These are phyloP conservation scores for Chaitophorus viminalis DNA, from an alignment of 2,888 invertebrate species.

Conservation along the genomic window DNA sequence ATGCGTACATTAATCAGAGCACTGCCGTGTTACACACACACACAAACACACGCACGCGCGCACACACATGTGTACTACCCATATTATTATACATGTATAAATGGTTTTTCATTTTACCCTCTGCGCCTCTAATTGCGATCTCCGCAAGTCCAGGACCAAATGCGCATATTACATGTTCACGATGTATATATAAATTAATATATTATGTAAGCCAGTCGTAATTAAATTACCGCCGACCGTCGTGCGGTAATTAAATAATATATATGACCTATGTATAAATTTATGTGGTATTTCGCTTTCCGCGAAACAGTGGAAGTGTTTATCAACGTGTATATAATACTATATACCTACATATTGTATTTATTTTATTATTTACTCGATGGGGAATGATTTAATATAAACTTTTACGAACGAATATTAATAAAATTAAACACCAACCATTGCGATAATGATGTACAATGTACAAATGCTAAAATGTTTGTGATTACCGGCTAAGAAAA, in stretches of 20 bases:
- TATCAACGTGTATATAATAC: too few relatives aligned
- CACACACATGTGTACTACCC: neutral
- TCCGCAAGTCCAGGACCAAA: neutral
- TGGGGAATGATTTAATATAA: too few relatives aligned
- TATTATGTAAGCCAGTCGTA: neutral
- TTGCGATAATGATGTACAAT: too few relatives aligned
- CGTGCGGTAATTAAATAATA: constrained; percentile 3
- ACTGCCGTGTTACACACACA: neutral
- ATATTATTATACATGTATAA: neutral
- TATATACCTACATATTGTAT: too few relatives aligned
- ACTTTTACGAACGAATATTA: too few relatives aligned
- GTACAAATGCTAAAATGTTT: too few relatives aligned
- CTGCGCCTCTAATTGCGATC: constrained; percentile 16
- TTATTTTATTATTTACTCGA: too few relatives aligned
- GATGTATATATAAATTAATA: neutral
- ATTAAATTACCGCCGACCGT: constrained; percentile 5
- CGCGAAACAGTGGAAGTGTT: too few relatives aligned
- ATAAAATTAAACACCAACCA: too few relatives aligned
- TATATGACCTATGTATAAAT: too few relatives aligned
- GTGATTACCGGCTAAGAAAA: too few relatives aligned
- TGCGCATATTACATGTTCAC: neutral
- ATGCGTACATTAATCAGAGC: constrained; percentile 55
- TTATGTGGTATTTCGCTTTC: too few relatives aligned
- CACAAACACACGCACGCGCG: neutral
- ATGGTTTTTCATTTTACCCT: constrained; percentile 39